Evolutionary conservation across 2,113 vertebrate species (phyloP).

Genomic region (Mirounga angustirostris): DNA sequence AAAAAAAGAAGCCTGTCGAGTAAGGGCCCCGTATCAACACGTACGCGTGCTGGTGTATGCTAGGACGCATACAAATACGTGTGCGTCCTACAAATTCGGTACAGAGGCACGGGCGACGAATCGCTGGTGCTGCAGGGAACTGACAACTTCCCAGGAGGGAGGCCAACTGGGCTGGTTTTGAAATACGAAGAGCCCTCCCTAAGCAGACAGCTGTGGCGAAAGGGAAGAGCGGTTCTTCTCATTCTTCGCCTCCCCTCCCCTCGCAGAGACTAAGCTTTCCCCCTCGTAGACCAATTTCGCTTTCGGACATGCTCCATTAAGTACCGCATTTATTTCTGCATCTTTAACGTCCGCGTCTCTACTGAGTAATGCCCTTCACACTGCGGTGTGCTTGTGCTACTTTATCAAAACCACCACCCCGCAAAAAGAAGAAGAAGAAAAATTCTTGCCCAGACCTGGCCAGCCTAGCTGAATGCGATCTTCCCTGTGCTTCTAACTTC

Average conservation of each 20-base stretch:
- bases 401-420: neutral
- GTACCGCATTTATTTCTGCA: neutral
- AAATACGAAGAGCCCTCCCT: neutral
- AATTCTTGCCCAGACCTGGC: neutral
- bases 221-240: neutral
- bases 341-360: neutral
- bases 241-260: neutral
- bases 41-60: neutral
- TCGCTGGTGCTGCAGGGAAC: neutral
- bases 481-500: neutral
- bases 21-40: neutral
- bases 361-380: neutral
- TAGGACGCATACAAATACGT: neutral
- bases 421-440: neutral
- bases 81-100: neutral
- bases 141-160: neutral
- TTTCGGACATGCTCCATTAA: neutral
- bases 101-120: fast-evolving
- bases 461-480: neutral
- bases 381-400: neutral
- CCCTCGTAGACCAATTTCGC: neutral
- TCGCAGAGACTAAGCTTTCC: neutral
- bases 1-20: neutral
- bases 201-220: neutral
- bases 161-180: neutral